Evolutionary conservation across 2,888 invertebrate genomes (phyloP).

Genomic region (Ormyrus pomaceus): DNA sequence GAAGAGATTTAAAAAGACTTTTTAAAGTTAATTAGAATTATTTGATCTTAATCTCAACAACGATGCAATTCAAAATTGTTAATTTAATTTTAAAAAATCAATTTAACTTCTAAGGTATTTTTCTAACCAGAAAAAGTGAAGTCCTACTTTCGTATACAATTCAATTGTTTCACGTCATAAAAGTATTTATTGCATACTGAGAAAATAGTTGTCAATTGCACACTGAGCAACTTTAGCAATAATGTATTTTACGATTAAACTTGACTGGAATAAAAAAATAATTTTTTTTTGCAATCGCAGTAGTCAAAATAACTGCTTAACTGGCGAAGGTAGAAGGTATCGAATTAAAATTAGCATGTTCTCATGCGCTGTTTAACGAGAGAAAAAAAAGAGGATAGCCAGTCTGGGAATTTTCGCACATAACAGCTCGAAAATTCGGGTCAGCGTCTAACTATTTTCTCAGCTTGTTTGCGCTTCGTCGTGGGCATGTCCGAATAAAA

Average conservation of each 20-base stretch:
- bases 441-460: constrained; percentile 43
- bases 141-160: not conserved
- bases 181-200: not conserved
- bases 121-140: too few relatives aligned
- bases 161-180: not conserved
- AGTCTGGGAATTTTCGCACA: constrained; percentile 36
- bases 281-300: not conserved
- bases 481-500: constrained; percentile 33
- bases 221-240: not conserved
- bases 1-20: too few relatives aligned
- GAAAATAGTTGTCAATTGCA: not conserved
- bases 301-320: too few relatives aligned
- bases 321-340: not conserved
- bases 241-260: too few relatives aligned
- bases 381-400: not conserved
- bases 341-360: not conserved
- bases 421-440: constrained; percentile 21
- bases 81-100: too few relatives aligned
- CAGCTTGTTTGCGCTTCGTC: constrained; percentile 22
- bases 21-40: too few relatives aligned
- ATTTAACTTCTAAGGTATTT: too few relatives aligned
- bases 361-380: not conserved
- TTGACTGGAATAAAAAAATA: not conserved
- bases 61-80: too few relatives aligned
- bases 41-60: too few relatives aligned